phyloP scores from a whole-genome alignment of 2,888 invertebrate species.

The Tyria jacobaeae region DNA sequence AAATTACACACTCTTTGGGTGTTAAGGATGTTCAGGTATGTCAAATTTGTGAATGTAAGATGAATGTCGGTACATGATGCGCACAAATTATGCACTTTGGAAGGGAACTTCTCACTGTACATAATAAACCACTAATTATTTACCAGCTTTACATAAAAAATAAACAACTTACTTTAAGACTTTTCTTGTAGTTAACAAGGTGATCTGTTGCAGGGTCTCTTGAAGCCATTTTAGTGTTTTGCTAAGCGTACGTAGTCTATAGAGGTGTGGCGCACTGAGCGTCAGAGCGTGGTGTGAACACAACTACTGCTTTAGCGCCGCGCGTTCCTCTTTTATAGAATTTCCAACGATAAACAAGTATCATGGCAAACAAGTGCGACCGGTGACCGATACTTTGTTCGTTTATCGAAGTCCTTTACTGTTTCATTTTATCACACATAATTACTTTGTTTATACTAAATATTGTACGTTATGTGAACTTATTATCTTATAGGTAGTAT shows the following conservation, averaged over 20 bases:
- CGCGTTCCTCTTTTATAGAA: slow-evolving; percentile 69
- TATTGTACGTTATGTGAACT: neutral
- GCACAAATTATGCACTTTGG: neutral
- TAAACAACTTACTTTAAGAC: slow-evolving; percentile 82
- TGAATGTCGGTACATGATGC: neutral
- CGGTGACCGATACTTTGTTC: slow-evolving; percentile 40
- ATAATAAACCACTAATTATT: slow-evolving; percentile 16
- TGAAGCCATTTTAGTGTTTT: slow-evolving; percentile 64
- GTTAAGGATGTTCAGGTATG: slow-evolving; percentile 16
- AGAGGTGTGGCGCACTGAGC: neutral
- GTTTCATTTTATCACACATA: neutral
- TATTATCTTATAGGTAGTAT: neutral
- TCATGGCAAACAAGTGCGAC: slow-evolving; percentile 63
- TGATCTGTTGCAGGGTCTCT: slow-evolving; percentile 89
- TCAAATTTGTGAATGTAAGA: slow-evolving; percentile 6
- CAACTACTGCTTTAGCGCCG: slow-evolving; percentile 62
- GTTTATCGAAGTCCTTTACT: slow-evolving; percentile 4
- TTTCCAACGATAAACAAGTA: slow-evolving; percentile 72
- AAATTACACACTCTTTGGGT: slow-evolving; percentile 11
- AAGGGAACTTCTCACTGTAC: slow-evolving; percentile 7
- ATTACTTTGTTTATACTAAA: neutral
- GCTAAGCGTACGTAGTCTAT: slow-evolving; percentile 22
- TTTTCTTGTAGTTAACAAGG: slow-evolving; percentile 87
- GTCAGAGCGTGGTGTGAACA: slow-evolving; percentile 58
- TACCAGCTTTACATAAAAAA: slow-evolving; percentile 7